A percentile compares a stretch with the other conserved stretches of the same genome.
phyloP scores from a whole-genome alignment of 2,113 vertebrate species.

The Piprites chloris region DNA sequence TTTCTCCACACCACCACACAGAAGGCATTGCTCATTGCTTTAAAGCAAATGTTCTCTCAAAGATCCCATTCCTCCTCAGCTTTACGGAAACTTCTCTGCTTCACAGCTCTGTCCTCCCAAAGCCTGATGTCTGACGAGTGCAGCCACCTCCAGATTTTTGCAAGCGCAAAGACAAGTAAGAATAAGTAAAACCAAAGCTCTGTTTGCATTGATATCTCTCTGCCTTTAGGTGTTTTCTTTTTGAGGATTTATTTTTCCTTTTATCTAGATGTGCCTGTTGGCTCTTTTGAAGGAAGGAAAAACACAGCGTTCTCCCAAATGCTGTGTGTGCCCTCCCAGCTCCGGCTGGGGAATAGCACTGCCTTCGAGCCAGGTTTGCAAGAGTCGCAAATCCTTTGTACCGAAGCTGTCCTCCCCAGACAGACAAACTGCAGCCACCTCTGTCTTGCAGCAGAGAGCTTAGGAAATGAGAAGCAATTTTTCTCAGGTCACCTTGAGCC shows the following conservation, averaged over 20 bases:
- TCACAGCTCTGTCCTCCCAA: not conserved
- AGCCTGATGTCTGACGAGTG: not conserved
- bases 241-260: not conserved
- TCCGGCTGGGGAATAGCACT: not conserved
- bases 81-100: not conserved
- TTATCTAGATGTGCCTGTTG: not conserved
- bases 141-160: not conserved
- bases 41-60: not conserved
- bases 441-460: not conserved
- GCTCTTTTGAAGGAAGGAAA: not conserved
- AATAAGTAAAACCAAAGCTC: not conserved
- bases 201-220: not conserved
- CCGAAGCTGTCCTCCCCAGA: not conserved
- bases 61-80: not conserved
- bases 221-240: not conserved
- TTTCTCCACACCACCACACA: not conserved
- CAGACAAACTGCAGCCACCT: not conserved
- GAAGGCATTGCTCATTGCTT: not conserved
- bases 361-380: not conserved
- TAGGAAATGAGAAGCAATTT: not conserved
- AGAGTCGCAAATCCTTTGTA: not conserved
- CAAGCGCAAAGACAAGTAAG: not conserved
- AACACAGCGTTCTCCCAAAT: not conserved
- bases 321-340: not conserved
- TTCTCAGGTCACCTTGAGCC: not conserved